Base-by-base conservation (phyloP, 1,140 invertebrate genomes). In the Bradynema listronoti region DNA sequence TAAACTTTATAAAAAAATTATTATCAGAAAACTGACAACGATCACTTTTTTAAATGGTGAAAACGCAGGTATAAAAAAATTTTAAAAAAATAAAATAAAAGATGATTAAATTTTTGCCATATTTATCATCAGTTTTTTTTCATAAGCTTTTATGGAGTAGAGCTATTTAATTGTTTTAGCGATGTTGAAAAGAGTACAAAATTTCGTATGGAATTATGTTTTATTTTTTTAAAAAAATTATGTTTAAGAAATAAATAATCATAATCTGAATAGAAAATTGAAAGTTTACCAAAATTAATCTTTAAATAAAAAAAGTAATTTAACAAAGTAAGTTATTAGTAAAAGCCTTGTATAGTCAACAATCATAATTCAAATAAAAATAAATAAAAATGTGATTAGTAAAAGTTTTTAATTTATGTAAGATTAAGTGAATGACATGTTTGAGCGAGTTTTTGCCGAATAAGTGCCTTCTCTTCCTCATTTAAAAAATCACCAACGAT, bases 401-500 rank as follows among this genome's bases (percentile, higher is more conserved):
- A 19, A 4, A 30, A 30, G 16, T 3, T 16, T 5, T 5, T 4
- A 29, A 7, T 7, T 29, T 50, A 50, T 4, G 16, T 50, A 9
- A 50, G 34, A 24, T 50, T 50, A 9, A 50, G 34, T 19, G 47
- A 25, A 19, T 32, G 16, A 29, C 47, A 50, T 50, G 47, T 50
- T 5, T 50, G 29, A n/a, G 27, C 4, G 16, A 50, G n/a, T 27
- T 50, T 50, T 19, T 50, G 27, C 3, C 47, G 4, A 5, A 50
- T 50, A 3, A n/a, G 16, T 27, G 29, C 34, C 27, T 50, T 50
- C 27, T 50, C 47, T 50, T 50, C 47, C 34, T 50, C 47, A 30
- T 25, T 50, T 5, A 50, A 32, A 24, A n/a, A 19, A 19, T 50
- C 47, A 25, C 47, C 47, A 32, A 50, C 47, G 27, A 50, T 50